Conservation (phyloP, 1,140 invertebrate genomes). For the Theocolax elegans region DNA sequence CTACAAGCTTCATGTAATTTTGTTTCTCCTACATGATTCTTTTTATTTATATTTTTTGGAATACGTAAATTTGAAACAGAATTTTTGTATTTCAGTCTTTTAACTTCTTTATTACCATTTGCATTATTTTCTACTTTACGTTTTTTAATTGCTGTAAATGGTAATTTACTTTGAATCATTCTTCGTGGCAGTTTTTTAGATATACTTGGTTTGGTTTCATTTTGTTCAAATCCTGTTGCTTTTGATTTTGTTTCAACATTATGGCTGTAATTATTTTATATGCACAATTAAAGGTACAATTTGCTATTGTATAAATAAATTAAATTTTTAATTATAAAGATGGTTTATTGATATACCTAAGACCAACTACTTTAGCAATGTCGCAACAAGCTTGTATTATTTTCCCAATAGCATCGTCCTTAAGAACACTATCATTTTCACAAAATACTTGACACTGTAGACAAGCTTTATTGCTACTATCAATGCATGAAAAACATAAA, state of each 20-base stretch:
- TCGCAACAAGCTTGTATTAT: conserved; percentile 25
- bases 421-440: neutral
- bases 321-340: too few species aligned
- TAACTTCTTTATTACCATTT: neutral
- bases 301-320: too few species aligned
- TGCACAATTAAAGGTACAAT: too few species aligned
- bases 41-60: conserved; percentile 58
- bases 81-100: conserved; percentile 9
- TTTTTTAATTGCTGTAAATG: conserved; percentile 12
- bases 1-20: conserved; percentile 69
- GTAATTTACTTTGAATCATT: conserved; percentile 15
- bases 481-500: conserved; percentile 13
- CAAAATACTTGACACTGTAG: neutral
- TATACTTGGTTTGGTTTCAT: neutral
- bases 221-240: neutral
- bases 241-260: neutral
- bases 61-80: neutral
- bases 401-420: conserved; percentile 14
- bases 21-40: conserved; percentile 73
- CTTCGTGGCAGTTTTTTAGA: neutral
- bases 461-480: conserved; percentile 3
- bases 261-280: too few species aligned
- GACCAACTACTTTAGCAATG: conserved; percentile 18
- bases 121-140: conserved; percentile 10
- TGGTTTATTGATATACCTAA: too few species aligned